Conservation (phyloP, 2,113 vertebrate species). For the Macquaria australasica region DNA sequence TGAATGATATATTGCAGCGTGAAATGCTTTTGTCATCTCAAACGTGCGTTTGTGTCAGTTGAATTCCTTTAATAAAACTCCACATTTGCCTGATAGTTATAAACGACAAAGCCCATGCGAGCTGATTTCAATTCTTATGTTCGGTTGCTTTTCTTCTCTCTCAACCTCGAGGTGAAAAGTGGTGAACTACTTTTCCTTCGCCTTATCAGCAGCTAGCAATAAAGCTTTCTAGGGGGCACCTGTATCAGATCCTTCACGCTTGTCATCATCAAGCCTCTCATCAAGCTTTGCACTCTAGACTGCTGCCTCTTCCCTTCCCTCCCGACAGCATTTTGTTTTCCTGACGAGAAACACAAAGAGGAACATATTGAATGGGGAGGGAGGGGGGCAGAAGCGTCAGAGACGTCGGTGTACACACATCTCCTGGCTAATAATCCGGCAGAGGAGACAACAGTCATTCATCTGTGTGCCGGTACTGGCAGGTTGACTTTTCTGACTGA, state of each 20-base stretch:
- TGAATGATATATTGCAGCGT: conserved; percentile 33
- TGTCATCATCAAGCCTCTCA: conserved; percentile 75
- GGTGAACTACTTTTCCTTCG: conserved; percentile 48
- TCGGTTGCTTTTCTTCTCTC: conserved; percentile 7
- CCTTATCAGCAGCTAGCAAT: conserved; percentile 61
- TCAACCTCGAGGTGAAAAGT: conserved; percentile 56
- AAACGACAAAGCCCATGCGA: neutral
- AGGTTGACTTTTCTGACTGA: conserved; percentile 78
- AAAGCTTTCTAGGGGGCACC: conserved; percentile 64
- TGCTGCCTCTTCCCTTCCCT: conserved; percentile 44
- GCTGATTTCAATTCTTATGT: conserved; percentile 7
- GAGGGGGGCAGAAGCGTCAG: conserved; percentile 15
- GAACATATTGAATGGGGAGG: conserved; percentile 61
- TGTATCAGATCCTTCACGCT: conserved; percentile 68
- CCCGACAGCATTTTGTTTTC: conserved; percentile 76
- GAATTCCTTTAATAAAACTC: conserved; percentile 41
- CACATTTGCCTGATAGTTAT: conserved; percentile 46
- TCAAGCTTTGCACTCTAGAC: conserved; percentile 63
- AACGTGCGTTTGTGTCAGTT: conserved; percentile 13
- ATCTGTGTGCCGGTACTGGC: conserved; percentile 63
- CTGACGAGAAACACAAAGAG: conserved; percentile 73
- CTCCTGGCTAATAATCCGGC: conserved; percentile 75
- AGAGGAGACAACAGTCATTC: conserved; percentile 79
- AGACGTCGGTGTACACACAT: conserved; percentile 58
- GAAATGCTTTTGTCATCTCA: conserved; percentile 16